phyloP scores from a whole-genome alignment of 2,113 vertebrate species.

The Tychaedon coryphoeus region DNA sequence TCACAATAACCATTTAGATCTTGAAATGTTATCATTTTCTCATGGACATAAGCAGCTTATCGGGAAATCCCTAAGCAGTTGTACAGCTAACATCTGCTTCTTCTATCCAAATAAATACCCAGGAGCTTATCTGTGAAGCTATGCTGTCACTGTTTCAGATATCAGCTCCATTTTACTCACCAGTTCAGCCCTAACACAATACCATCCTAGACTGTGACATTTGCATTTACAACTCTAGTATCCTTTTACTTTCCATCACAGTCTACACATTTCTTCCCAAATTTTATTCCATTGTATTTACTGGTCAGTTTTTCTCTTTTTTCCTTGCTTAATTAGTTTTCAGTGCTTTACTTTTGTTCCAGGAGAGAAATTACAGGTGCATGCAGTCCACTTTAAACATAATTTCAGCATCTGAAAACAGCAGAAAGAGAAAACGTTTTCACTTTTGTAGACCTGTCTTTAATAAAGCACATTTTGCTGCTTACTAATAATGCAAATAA shows the following conservation, averaged over 20 bases:
- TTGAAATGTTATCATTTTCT: neutral
- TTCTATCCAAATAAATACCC: neutral
- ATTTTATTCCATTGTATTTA: neutral
- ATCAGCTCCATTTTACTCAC: neutral
- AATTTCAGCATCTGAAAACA: neutral
- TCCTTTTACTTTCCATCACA: neutral
- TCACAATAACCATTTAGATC: neutral
- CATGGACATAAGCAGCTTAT: neutral
- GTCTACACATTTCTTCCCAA: neutral
- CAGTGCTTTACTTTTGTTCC: neutral
- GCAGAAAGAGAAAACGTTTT: neutral
- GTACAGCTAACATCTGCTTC: neutral
- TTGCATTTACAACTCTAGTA: neutral
- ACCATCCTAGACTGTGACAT: neutral
- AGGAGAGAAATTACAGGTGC: neutral
- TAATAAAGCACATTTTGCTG: neutral
- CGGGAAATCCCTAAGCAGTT: neutral
- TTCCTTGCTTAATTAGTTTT: neutral
- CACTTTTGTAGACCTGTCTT: neutral
- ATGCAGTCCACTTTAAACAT: neutral
- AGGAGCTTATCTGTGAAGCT: neutral
- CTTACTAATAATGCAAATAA: neutral
- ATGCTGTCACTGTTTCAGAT: neutral
- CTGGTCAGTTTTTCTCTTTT: neutral
- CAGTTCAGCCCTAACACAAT: neutral